These are phyloP conservation scores for Eumacrocentrus americanus DNA, from an alignment of 2,888 invertebrate species.

Conservation along the genomic window DNA sequence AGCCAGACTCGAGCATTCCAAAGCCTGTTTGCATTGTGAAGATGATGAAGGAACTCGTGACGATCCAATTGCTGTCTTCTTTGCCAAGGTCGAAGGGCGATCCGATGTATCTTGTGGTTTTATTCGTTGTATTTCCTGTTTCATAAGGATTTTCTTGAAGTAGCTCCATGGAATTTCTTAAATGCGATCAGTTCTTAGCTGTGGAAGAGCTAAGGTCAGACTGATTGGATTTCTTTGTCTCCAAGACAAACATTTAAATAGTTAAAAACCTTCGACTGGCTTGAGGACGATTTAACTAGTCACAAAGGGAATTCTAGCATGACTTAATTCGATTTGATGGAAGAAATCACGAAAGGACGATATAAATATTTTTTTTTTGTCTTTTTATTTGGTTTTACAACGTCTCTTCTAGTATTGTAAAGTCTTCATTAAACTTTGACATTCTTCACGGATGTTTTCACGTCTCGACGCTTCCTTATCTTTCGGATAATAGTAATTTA, in stretches of 20 bases:
- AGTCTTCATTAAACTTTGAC: background rate
- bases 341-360: background rate
- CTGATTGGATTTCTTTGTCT: background rate
- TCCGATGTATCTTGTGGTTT: conserved; percentile 40
- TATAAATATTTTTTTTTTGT: background rate
- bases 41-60: conserved; percentile 87
- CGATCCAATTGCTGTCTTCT: conserved; percentile 88
- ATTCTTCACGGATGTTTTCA: background rate
- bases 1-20: conserved; percentile 92
- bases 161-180: no score
- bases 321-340: background rate
- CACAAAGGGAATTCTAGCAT: background rate
- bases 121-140: conserved; percentile 45
- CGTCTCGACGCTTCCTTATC: no score
- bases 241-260: background rate
- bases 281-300: background rate
- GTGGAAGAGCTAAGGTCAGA: no score
- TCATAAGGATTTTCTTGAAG: no score
- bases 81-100: conserved; percentile 69
- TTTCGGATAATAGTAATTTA: background rate
- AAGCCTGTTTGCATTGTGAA: conserved; percentile 96
- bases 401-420: background rate
- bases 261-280: background rate
- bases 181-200: no score
- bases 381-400: conserved; percentile 3